Base-by-base conservation (phyloP, 2,888 invertebrate genomes). In the Seira sanloemensis region DNA sequence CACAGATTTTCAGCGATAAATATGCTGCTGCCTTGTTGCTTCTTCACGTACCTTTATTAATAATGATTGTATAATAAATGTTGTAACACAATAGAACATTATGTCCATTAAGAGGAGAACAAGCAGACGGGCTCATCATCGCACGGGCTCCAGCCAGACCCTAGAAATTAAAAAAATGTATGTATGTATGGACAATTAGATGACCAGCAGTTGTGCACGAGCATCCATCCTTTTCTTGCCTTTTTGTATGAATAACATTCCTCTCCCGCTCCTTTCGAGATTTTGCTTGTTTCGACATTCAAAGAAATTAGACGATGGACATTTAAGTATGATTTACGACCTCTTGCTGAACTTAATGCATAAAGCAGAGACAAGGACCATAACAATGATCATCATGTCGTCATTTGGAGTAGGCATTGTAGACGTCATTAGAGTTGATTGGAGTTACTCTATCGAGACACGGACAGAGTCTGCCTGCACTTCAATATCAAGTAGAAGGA, bases 261-360 rank as follows among this genome's bases (percentile, higher is more conserved):
- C 1, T 12, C 37, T 23, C 25, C 58, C 26, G 27, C 50, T 50
- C 16, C 50, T 18, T 50, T 12, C n/a, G n/a, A 50, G 50, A 50
- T 50, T n/a, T n/a, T 50, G 50, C n/a, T 50, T 50, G n/a, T 50
- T 50, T 12, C 16, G 24, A 62, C 58, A 76, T 76, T 76, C 76
- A 68, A 67, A 26, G 78, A 78, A 76, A 50, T 69, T 78, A 50
- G 16, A 78, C 69, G 68, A 37, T 23, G 24, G 69, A 69, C 69
- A 78, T 78, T 78, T 71, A 77, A 77, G 68, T 68, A 78, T 78
- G 78, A 78, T 78, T 78, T 78, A 78, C 66, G 72, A 78, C 50
- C 69, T n/a, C 18, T 62, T 50, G n/a, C n/a, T 50, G 50, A 12
- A 50, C 27, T 68, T 50, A 68, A 76, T 76, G 76, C 66, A 26